Base-by-base conservation (phyloP, 2,797 vertebrate genomes). In the Eospalax fontanierii region DNA sequence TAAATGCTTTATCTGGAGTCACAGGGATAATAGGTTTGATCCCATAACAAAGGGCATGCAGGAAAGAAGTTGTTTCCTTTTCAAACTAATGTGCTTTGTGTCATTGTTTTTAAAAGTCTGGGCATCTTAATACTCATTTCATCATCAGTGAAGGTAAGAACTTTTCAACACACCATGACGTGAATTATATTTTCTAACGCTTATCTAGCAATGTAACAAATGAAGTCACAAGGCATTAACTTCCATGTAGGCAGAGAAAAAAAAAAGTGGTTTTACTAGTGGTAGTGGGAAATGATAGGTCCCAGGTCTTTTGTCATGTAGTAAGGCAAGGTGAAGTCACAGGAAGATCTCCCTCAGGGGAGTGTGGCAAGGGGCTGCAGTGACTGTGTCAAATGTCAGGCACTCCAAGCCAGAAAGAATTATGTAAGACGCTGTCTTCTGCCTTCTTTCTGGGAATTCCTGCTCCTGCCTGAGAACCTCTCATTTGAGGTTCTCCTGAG, bases 401-500 rank as follows among this genome's bases (percentile, higher is more conserved):
- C 61, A 46, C 73, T 81, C 54, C 71, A 96, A 92, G 90, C 93
- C 87, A 70, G 50, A 85, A 94, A 40, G 28, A 65, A 68, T 84
- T 87, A 66, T 38, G 9, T 61, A 40, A 80, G 76, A 71, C n/a
- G 12, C 57, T 71, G n/a, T 28, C n/a, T 5, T 81, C n/a, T 50
- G 54, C 61, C 38, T 18, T 28, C 24, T 76, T 95, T 96, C 96
- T 95, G 94, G 94, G 89, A 96, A 95, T 78, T 73, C 66, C 63
- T 74, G 7, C 15, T 83, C n/a, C 33, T 89, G 84, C 40, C 57
- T 59, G n/a, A 87, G 93, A 95, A 91, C 91, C 94, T 89, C 71
- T 95, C 78, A 95, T 94, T 93, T 95, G 89, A 97, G 91, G 94
- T 94, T 97, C 89, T 89, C 81, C 81, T 65, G 78, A 87, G 81